Evolutionary conservation across 2,797 vertebrate genomes (phyloP), one percentile per base, ranked within the genome.

Genomic region (Spinus olivaceus): DNA sequence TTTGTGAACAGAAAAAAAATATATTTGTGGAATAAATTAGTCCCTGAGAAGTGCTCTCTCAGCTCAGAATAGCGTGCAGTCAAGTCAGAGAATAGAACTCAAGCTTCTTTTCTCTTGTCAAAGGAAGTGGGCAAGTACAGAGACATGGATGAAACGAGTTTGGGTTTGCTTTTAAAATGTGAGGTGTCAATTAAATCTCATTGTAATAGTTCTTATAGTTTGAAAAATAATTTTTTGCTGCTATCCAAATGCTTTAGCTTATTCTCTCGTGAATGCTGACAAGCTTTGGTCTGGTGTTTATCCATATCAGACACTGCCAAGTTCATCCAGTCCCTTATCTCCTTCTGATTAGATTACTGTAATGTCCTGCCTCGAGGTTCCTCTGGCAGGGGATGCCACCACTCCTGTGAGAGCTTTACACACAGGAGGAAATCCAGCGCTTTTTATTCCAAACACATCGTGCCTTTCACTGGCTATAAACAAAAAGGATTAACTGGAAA

Each of bases 251-350:
- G 13, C 46, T 73, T 96, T 21, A 10, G 53, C 83, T 95, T 93
- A 90, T 79, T 82, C 42, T 78, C 69, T 70, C 18, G 7, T 5
- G 27, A 92, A 90, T 12, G 37, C 47, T 82, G 86, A 84, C 82
- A 78, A 65, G 44, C 51, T 87, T 95, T 78, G 95, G 64, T 78
- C 93, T 94, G 94, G 92, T 95, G 70, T 97, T 97, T 97, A 95
- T 96, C 96, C 94, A 30, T 87, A 90, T 95, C 89, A 64, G 92
- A 87, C 88, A 65, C 85, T 79, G 89, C 90, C 94, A 96, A 96
- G 69, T 78, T 92, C 56, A 94, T 96, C 87, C 85, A 94, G 80
- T 14, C 78, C 90, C 80, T 97, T 98, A 97, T 97, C 95, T 96
- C 86, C 71, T 87, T 81, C 81, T 96, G 96, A 96, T 97, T 96